Evolutionary conservation across 2,113 vertebrate species (phyloP).

Genomic region (Pipra filicauda): DNA sequence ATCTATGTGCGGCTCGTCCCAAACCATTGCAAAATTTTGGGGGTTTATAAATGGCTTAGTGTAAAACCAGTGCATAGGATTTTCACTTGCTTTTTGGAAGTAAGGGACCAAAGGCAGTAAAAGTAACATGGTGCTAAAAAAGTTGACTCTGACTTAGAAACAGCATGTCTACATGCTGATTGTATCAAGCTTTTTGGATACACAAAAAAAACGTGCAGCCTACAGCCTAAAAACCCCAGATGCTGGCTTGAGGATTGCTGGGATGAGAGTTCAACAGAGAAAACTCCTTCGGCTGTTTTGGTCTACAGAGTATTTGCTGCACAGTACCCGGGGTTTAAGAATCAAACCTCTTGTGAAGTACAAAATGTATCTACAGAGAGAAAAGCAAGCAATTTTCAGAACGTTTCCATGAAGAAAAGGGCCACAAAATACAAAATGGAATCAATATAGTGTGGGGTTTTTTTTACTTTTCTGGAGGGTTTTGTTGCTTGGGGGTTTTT

Average conservation of each 20-base stretch:
- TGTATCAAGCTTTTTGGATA: background rate
- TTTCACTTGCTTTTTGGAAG: background rate
- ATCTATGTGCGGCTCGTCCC: background rate
- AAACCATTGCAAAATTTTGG: background rate
- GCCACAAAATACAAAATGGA: background rate
- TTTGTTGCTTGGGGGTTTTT: too few species aligned
- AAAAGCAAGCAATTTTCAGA: background rate
- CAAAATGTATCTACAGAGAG: background rate
- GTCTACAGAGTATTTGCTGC: background rate
- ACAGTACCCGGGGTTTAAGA: background rate
- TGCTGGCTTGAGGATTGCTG: background rate
- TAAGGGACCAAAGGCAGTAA: background rate
- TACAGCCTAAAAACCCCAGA: background rate
- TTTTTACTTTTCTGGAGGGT: background rate
- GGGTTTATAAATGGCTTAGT: background rate
- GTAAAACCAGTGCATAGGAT: background rate
- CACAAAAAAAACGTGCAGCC: background rate
- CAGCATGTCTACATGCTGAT: background rate
- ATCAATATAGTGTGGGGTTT: accelerated
- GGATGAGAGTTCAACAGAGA: background rate
- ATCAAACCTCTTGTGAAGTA: background rate
- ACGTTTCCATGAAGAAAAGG: background rate
- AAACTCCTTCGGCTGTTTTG: background rate
- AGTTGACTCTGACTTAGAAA: background rate
- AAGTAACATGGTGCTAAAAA: background rate